Conservation (phyloP, 1,140 invertebrate genomes). For the Goniozus legneri region DNA sequence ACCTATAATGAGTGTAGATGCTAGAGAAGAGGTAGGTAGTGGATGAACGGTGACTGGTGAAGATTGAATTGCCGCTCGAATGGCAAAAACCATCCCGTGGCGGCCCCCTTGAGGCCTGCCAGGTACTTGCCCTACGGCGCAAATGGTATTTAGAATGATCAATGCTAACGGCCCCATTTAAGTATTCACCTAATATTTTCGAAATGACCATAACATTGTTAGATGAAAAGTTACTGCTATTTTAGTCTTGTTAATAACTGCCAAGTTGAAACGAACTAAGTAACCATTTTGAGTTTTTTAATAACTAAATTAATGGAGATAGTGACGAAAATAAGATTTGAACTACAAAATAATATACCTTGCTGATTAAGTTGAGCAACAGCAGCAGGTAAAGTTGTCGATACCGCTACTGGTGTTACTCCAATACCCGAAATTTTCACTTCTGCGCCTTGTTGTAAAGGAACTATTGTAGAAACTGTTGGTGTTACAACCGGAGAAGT, state of each 20-base stretch:
- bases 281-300: too few species aligned
- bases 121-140: conserved; percentile 62
- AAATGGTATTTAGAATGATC: conserved; percentile 40
- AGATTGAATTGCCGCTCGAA: conserved; percentile 54
- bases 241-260: too few species aligned
- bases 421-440: conserved; percentile 64
- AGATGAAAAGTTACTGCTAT: too few species aligned
- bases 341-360: conserved; percentile 42
- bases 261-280: too few species aligned
- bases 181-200: too few species aligned
- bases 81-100: conserved; percentile 67
- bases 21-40: conserved; percentile 60
- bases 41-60: conserved; percentile 56
- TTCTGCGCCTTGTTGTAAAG: conserved; percentile 48
- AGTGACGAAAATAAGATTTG: background rate
- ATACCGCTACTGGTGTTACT: conserved; percentile 61
- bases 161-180: background rate
- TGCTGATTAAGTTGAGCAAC: conserved; percentile 60
- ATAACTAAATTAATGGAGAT: background rate
- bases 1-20: conserved; percentile 55
- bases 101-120: conserved; percentile 64
- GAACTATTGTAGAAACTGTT: conserved; percentile 15
- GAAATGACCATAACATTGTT: too few species aligned
- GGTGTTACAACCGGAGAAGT: conserved; percentile 4
- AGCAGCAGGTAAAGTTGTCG: conserved; percentile 60